Base-by-base conservation (phyloP, 1,140 invertebrate species). In the Medauroidea extradentata region DNA sequence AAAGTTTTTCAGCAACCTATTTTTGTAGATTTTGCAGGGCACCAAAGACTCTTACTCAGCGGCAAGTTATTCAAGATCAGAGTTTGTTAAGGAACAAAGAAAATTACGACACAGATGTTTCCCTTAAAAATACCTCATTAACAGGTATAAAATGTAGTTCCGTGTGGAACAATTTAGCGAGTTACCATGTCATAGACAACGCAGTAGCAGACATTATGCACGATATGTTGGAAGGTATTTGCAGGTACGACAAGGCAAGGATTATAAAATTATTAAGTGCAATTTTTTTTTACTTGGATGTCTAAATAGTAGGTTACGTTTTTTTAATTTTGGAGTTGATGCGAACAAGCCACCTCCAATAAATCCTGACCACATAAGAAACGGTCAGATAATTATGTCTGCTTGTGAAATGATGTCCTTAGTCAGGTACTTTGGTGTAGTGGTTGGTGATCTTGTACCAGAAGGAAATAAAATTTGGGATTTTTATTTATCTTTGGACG, bases 371-470 rank as follows among this genome's bases (percentile, higher is more conserved):
- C 27, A 52, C 23, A n/a, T 57, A 25, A 63, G 61, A 52, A 62
- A 61, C 19, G 24, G 16, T 13, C 29, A 55, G 11, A 55, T 62
- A 24, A 65, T 60, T 34, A 61, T 62, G 56, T 68, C 63, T 24
- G 63, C 68, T 9, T 59, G 63, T 19, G 67, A 70, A 58, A 69
- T 65, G 63, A 7, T 19, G 25, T 59, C 34, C 57, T 59, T 70
- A 13, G 13, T 69, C 25, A 24, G 50, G 25, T 53, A 57, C 52
- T 54, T 70, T 42, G 24, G 39, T 3, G 63, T 68, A 38, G 34
- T 63, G 9, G 55, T 68, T 43, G 69, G 68, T n/a, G 64, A 67
- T 60, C 34, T 70, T 9, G 48, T 70, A 19, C 59, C 65, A 2
- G 3, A 49, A 11, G 42, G 53, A 19, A 65, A 62, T 43, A 14